phyloP scores from a whole-genome alignment of 2,113 vertebrate genomes.

The Axis porcinus region DNA sequence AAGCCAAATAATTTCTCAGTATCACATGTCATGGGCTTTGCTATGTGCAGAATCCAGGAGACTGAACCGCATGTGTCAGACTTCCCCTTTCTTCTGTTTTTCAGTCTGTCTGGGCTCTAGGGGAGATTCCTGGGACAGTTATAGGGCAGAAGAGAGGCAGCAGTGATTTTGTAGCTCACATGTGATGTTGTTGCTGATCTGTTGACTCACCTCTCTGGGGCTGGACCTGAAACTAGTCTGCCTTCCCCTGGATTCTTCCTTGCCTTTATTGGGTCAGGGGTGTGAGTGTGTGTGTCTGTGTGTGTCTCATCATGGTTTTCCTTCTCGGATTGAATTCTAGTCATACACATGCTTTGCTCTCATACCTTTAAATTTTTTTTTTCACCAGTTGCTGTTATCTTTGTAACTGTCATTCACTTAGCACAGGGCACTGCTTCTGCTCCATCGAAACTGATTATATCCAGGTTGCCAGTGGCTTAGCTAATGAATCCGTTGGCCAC shows the following conservation, averaged over 20 bases:
- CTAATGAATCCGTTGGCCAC: background rate
- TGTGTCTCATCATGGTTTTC: background rate
- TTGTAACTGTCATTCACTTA: background rate
- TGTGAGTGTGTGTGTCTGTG: background rate
- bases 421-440: background rate
- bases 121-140: background rate
- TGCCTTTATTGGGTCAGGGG: background rate
- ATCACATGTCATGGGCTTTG: background rate
- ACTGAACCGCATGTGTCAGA: background rate
- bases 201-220: background rate
- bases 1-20: background rate
- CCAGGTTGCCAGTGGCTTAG: background rate
- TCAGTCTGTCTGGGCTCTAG: background rate
- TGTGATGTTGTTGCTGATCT: background rate
- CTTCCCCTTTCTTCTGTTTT: background rate
- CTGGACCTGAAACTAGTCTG: background rate
- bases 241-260: background rate
- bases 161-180: background rate
- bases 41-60: background rate
- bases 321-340: background rate
- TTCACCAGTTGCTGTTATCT: background rate
- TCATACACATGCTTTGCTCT: background rate
- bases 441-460: background rate
- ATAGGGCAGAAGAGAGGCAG: background rate
- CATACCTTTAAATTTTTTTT: background rate